Evolutionary conservation across 2,888 invertebrate species (phyloP).

Genomic region (Phengaris arion): DNA sequence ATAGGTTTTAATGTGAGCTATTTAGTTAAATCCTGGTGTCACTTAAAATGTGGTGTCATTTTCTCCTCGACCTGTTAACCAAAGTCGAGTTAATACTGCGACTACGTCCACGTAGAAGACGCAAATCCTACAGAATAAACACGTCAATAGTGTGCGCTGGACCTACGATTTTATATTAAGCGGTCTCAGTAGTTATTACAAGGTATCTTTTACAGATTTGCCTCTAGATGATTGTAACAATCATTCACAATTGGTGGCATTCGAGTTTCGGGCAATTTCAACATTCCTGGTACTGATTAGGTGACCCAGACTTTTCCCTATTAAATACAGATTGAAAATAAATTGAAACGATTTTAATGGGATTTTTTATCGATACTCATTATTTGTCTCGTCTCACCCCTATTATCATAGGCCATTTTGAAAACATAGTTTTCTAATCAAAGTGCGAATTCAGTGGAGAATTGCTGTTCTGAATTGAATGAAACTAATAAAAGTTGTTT

Average conservation of each 20-base stretch:
- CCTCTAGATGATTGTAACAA: slow-evolving; percentile 71
- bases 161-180: slow-evolving; percentile 40
- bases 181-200: slow-evolving; percentile 57
- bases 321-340: slow-evolving; percentile 23
- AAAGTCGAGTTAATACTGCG: too few species aligned
- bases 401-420: slow-evolving; percentile 42
- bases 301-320: slow-evolving; percentile 23
- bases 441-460: background rate
- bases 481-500: too few species aligned
- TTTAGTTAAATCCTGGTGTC: too few species aligned
- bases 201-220: slow-evolving; percentile 58
- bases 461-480: too few species aligned
- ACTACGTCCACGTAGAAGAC: background rate
- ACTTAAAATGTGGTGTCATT: too few species aligned
- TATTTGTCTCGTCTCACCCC: slow-evolving; percentile 34
- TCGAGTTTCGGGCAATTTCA: slow-evolving; percentile 27
- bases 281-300: slow-evolving; percentile 28
- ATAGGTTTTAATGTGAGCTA: too few species aligned
- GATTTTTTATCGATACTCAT: slow-evolving; percentile 21
- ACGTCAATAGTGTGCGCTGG: background rate
- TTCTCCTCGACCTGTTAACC: too few species aligned
- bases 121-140: background rate
- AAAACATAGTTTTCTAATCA: background rate
- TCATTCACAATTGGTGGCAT: slow-evolving; percentile 48
- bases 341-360: slow-evolving; percentile 18